phyloP scores from a whole-genome alignment of 2,113 vertebrate species.

The Varanus salvator region DNA sequence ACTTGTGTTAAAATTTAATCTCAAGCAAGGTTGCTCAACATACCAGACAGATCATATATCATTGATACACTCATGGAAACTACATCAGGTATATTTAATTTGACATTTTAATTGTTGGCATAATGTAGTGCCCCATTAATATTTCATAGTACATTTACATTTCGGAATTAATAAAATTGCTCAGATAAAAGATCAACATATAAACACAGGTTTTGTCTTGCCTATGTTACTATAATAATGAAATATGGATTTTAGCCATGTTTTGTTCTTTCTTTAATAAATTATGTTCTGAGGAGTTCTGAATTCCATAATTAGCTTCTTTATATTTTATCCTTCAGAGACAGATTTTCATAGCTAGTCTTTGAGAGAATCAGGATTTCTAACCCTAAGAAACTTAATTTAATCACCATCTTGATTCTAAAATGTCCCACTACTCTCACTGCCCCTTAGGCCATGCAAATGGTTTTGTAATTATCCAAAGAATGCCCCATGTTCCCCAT shows the following conservation, averaged over 20 bases:
- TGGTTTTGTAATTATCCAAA: not conserved
- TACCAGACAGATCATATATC: constrained; percentile 5
- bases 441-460: not conserved
- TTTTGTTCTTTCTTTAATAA: constrained; percentile 50
- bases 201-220: constrained; percentile 63
- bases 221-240: constrained; percentile 50
- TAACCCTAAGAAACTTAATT: not conserved
- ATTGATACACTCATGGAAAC: constrained; percentile 42
- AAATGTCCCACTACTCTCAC: not conserved
- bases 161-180: constrained; percentile 69
- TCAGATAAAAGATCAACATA: constrained; percentile 43
- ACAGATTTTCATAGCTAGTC: constrained; percentile 17
- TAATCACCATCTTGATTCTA: not conserved
- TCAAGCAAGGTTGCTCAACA: constrained; percentile 28
- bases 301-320: constrained; percentile 25
- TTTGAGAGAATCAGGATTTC: constrained; percentile 13
- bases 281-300: constrained; percentile 47
- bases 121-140: constrained; percentile 37
- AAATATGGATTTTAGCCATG: constrained; percentile 58
- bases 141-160: constrained; percentile 64
- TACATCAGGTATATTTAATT: constrained; percentile 54
- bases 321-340: constrained; percentile 36
- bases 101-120: constrained; percentile 50
- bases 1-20: constrained; percentile 36
- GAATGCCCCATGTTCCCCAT: not conserved